Conservation (phyloP, 2,888 invertebrate genomes). For the Heteropelma amictum region DNA sequence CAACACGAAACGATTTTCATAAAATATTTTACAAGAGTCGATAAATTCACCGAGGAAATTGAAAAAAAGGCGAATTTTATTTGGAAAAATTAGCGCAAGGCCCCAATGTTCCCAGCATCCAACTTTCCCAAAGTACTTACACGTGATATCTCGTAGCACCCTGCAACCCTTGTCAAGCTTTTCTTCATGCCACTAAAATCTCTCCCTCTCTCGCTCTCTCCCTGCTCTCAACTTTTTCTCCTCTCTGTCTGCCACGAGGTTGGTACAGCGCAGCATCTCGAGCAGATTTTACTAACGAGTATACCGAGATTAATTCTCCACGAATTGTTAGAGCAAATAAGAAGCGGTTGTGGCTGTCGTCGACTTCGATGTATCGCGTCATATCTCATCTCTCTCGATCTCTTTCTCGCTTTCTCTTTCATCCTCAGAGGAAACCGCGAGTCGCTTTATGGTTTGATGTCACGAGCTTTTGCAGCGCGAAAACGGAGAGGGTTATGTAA, state of each 20-base stretch:
- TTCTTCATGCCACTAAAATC: not conserved
- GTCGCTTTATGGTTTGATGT: slow-evolving; percentile 52
- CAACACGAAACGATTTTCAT: too few species aligned
- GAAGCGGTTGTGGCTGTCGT: slow-evolving; percentile 20
- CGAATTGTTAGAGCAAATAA: slow-evolving; percentile 54
- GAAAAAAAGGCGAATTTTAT: too few species aligned
- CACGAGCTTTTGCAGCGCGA: slow-evolving; percentile 20
- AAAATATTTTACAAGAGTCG: too few species aligned
- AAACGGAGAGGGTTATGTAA: slow-evolving; percentile 46
- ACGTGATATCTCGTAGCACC: not conserved
- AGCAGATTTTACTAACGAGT: slow-evolving; percentile 48
- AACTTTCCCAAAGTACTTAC: slow-evolving; percentile 13
- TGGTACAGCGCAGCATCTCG: slow-evolving; percentile 26
- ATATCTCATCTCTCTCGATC: slow-evolving; percentile 7
- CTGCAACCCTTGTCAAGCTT: not conserved
- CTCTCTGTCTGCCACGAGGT: not conserved
- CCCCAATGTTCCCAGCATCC: not conserved
- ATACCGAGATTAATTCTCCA: slow-evolving; percentile 53
- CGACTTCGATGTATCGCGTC: slow-evolving; percentile 7
- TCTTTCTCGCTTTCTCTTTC: not conserved
- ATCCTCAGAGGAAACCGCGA: not conserved
- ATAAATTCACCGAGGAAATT: too few species aligned
- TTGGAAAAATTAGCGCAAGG: too few species aligned
- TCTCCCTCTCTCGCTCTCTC: not conserved
- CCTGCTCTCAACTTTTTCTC: not conserved